phyloP scores from a whole-genome alignment of 2,888 invertebrate genomes.

The Alviniconcha strummeri region DNA sequence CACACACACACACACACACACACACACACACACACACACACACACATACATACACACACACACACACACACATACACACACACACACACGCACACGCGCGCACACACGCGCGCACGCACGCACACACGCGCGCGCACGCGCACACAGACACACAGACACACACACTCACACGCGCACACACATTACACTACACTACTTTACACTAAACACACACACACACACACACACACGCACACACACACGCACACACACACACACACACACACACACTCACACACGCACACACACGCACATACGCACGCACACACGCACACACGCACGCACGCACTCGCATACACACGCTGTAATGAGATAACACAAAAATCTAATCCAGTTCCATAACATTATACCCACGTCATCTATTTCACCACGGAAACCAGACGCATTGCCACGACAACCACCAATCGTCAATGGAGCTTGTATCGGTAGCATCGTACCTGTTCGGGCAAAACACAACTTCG shows the following conservation, averaged over 20 bases:
- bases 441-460: conserved; percentile 21
- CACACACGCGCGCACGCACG: not conserved
- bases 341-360: not conserved
- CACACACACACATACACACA: no score
- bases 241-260: not conserved
- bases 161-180: not conserved
- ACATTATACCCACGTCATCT: conserved; percentile 16
- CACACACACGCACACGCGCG: not conserved
- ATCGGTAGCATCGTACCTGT: conserved; percentile 8
- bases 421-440: not conserved
- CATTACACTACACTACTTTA: not conserved
- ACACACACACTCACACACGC: not conserved
- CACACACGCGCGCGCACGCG: not conserved
- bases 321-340: not conserved
- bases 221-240: not conserved
- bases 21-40: not conserved
- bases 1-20: not conserved
- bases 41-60: no score
- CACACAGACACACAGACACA: not conserved
- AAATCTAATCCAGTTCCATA: not conserved
- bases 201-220: not conserved
- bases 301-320: not conserved
- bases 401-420: conserved; percentile 24
- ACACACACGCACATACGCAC: not conserved
- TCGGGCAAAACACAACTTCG: no score